phyloP scores from a whole-genome alignment of 2,888 invertebrate species.

The Drosophila meridionalis region DNA sequence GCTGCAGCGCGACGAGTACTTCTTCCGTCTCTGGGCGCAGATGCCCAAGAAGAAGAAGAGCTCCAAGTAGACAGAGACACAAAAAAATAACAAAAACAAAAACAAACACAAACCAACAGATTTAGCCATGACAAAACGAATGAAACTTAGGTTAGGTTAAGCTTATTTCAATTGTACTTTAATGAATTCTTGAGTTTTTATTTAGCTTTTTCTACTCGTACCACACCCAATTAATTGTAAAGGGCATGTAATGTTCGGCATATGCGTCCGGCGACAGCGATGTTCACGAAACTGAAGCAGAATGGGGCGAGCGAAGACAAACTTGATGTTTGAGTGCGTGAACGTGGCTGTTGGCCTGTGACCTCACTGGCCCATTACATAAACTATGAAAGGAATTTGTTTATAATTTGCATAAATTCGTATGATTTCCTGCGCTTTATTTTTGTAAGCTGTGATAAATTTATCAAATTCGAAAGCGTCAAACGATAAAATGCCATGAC shows the following conservation, averaged over 20 bases:
- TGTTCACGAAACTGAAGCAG: slow-evolving; percentile 49
- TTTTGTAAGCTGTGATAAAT: slow-evolving; percentile 79
- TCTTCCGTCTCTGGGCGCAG: slow-evolving; percentile 92
- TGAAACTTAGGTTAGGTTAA: slow-evolving; percentile 67
- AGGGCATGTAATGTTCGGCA: slow-evolving; percentile 54
- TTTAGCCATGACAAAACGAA: slow-evolving; percentile 53
- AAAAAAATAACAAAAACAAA: neutral
- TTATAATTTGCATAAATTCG: slow-evolving; percentile 65
- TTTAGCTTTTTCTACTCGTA: slow-evolving; percentile 68
- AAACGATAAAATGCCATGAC: slow-evolving; percentile 67
- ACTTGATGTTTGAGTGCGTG: slow-evolving; percentile 58
- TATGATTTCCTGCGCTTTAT: slow-evolving; percentile 63
- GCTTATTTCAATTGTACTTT: slow-evolving; percentile 68
- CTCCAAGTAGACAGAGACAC: slow-evolving; percentile 61
- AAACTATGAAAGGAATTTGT: slow-evolving; percentile 45
- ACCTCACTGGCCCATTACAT: slow-evolving; percentile 48
- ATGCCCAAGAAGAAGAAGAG: slow-evolving; percentile 78
- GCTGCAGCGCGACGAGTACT: slow-evolving; percentile 95
- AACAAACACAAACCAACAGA: slow-evolving; percentile 1
- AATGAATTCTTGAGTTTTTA: slow-evolving; percentile 51
- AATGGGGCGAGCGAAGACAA: slow-evolving; percentile 73
- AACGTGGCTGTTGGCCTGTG: slow-evolving; percentile 49
- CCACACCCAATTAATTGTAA: slow-evolving; percentile 30
- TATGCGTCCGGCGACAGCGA: slow-evolving; percentile 40
- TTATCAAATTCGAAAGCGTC: slow-evolving; percentile 77